Percentiles rank a stretch among this genome's conserved stretches.
These are phyloP conservation scores for Xestia sexstrigata DNA, from an alignment of 2,888 invertebrate genomes.

Conservation along the genomic window DNA sequence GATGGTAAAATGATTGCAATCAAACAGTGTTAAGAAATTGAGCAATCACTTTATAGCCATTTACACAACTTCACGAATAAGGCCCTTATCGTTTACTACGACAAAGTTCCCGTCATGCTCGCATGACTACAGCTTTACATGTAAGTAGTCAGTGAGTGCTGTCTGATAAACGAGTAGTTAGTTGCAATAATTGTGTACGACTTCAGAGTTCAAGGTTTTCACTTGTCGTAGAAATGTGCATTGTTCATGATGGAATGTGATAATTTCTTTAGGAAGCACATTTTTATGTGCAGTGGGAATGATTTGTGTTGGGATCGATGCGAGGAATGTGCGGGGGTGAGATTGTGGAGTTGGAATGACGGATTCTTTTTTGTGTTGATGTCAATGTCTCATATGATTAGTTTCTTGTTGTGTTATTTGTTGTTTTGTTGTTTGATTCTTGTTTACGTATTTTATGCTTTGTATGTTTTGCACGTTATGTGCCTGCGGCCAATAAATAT, in stretches of 20 bases:
- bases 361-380: background rate
- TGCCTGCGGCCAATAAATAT: too few relatives aligned
- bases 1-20: background rate
- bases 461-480: too few relatives aligned
- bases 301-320: slow-evolving; percentile 20
- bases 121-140: slow-evolving; percentile 29
- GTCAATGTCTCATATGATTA: background rate
- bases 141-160: slow-evolving; percentile 52
- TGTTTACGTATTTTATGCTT: too few relatives aligned
- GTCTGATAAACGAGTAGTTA: slow-evolving; percentile 56
- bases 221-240: slow-evolving; percentile 34
- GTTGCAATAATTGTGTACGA: slow-evolving; percentile 59
- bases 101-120: background rate
- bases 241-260: slow-evolving; percentile 31
- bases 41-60: background rate
- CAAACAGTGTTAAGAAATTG: background rate
- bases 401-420: background rate
- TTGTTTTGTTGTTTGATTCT: too few relatives aligned
- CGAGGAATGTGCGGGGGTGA: background rate
- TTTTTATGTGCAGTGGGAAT: slow-evolving; percentile 29
- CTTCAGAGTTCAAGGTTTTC: slow-evolving; percentile 64
- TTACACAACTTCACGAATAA: background rate
- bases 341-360: too few relatives aligned
- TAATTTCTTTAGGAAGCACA: slow-evolving; percentile 33
- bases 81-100: background rate